Conservation (phyloP, 2,113 vertebrate genomes). For the Mandrillus leucophaeus region DNA sequence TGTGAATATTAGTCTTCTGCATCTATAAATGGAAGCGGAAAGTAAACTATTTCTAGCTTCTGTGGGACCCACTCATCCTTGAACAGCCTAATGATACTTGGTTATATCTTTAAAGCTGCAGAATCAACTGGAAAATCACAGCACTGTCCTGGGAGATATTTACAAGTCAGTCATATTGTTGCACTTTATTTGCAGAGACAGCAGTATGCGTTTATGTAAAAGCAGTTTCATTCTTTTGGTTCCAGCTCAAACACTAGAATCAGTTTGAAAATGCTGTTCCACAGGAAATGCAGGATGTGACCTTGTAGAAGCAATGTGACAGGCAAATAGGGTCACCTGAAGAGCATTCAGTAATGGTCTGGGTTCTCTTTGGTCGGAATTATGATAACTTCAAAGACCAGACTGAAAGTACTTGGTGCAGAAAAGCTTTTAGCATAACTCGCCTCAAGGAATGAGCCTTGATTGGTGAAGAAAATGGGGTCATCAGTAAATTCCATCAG, state of each 20-base stretch:
- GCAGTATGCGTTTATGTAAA: background rate
- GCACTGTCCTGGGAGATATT: background rate
- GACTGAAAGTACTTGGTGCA: background rate
- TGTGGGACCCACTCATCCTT: background rate
- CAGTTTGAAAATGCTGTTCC: background rate
- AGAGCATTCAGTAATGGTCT: background rate
- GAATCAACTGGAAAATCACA: slow-evolving; percentile 39
- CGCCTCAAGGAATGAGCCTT: background rate
- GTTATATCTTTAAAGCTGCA: background rate
- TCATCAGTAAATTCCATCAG: background rate
- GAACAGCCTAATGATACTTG: background rate
- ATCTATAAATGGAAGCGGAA: slow-evolving; percentile 34
- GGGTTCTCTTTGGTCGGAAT: background rate
- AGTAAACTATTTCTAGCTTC: background rate
- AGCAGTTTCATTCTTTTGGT: background rate
- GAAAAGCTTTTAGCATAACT: background rate
- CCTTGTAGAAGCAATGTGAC: background rate
- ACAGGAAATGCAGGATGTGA: background rate
- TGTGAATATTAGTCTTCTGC: background rate
- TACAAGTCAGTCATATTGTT: background rate
- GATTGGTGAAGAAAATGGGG: background rate
- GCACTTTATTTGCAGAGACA: background rate
- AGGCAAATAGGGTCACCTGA: background rate
- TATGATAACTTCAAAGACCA: background rate
- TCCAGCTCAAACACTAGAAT: background rate